phyloP scores from a whole-genome alignment of 2,797 vertebrate species.

The Girardinus metallicus region DNA sequence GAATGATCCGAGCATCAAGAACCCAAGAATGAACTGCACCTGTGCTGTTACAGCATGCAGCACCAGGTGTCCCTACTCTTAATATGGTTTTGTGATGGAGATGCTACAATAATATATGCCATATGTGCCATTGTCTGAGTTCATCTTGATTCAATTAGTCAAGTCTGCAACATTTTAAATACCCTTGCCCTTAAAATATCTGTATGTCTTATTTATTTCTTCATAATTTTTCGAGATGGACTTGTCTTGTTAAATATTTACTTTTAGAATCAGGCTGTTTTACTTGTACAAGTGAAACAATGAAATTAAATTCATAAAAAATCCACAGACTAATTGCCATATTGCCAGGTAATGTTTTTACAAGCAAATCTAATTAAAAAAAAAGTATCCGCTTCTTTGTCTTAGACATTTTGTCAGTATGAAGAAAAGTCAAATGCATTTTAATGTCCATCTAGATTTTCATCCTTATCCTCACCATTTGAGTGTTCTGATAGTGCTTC shows the following conservation, averaged over 20 bases:
- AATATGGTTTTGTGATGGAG: neutral
- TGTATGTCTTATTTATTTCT: neutral
- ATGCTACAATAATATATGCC: neutral
- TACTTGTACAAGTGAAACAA: neutral
- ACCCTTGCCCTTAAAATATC: neutral
- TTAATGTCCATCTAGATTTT: neutral
- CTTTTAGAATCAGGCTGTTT: neutral
- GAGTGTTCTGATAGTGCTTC: neutral
- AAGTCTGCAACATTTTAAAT: neutral
- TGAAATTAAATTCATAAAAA: neutral
- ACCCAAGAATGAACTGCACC: neutral
- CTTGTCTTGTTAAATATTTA: neutral
- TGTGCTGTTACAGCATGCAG: neutral
- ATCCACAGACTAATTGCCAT: neutral
- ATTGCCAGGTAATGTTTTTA: neutral
- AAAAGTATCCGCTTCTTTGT: neutral
- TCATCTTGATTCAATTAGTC: neutral
- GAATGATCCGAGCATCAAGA: neutral
- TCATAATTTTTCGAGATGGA: neutral
- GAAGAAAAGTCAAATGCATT: neutral
- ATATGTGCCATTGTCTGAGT: neutral
- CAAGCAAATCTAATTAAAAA: neutral
- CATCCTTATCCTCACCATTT: neutral
- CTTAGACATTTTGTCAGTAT: neutral
- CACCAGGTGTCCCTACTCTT: neutral